Evolutionary conservation across 1,140 invertebrate species (phyloP), one percentile per base, ranked within the genome.

Genomic region (Macrocentrus cingulum): DNA sequence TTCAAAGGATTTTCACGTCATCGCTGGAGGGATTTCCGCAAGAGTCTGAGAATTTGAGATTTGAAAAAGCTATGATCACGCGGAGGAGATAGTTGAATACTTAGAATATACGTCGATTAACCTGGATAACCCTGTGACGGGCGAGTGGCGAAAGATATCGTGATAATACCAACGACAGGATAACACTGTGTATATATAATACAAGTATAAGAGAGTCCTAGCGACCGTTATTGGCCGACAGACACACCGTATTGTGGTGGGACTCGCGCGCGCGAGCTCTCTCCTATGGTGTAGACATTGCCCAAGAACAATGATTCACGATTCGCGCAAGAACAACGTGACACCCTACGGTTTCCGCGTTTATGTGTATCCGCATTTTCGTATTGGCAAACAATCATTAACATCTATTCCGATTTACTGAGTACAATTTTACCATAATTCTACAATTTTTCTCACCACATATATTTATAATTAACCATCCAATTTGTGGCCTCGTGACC

Each of bases 271-370:
- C n/a, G n/a, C n/a, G n/a, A n/a, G n/a, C n/a, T n/a, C 53, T 55
- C 53, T 36, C 53, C 34, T n/a, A n/a, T n/a, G n/a, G n/a, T n/a
- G n/a, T n/a, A 58, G 56, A 58, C 48, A 56, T 63, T 63, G 57
- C 61, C 46, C 57, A 60, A 63, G 61, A 63, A 63, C 62, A 64
- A 68, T 70, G 68, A 70, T 67, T 70, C 68, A 70, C 62, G 63
- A 67, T 61, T 67, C 60, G 58, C 61, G 49, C 37, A 36, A 51
- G 32, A 46, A 6, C 18, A 20, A 37, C 58, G 57, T 44, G 44
- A 56, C 50, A 50, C 60, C 59, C 46, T 56, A 54, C 61, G 34
- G 60, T 63, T 63, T 63, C 61, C 61, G 61, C 45, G 49, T 62
- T 62, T 36, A 7, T 20, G 20, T 45, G 42, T 45, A 20, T 18